Evolutionary conservation across 1,140 invertebrate species (phyloP), one percentile per base, ranked within the genome.

Genomic region (Drosophila setifemur): DNA sequence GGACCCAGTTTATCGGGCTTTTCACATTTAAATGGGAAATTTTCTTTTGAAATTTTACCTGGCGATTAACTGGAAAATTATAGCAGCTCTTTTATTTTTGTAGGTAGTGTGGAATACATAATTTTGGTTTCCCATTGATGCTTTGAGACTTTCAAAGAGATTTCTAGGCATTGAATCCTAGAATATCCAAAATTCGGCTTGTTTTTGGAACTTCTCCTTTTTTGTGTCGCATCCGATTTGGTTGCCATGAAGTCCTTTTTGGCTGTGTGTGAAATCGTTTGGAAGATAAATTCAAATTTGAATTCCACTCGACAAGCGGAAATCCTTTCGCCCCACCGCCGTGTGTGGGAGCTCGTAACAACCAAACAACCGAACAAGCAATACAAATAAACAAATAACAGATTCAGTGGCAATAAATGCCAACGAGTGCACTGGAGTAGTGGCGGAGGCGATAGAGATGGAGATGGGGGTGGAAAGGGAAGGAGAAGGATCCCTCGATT

Each of bases 211-310:
- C 18, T 39, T 43, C 21, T 9, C 8, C 23, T 26, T 29, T 63
- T 48, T 61, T 47, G 44, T 29, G n/a, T 8, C 29, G 18, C 3
- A 37, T 9, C 19, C 19, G 54, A 37, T 37, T 31, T 29, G 31
- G 43, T 67, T 67, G 66, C 66, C 50, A 55, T 28, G 63, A 69
- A 55, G 37, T 44, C 25, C 25, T 47, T 45, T 69, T 55, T 26
- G 49, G 35, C 9, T 68, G 42, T 48, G 61, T 57, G 77, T 76
- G 77, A 71, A 81, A 82, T 81, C 77, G 61, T 49, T 37, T 57
- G 68, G 49, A 82, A 82, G 77, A 81, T 82, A 81, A 81, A 81
- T 81, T 76, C 66, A 77, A 76, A 83, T 82, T 75, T 82, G 48
- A 82, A 63, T 63, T 76, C 66, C 76, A 81, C 66, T 72, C 77